phyloP scores from a whole-genome alignment of 1,140 invertebrate species.

The Rhynchophorus ferrugineus region DNA sequence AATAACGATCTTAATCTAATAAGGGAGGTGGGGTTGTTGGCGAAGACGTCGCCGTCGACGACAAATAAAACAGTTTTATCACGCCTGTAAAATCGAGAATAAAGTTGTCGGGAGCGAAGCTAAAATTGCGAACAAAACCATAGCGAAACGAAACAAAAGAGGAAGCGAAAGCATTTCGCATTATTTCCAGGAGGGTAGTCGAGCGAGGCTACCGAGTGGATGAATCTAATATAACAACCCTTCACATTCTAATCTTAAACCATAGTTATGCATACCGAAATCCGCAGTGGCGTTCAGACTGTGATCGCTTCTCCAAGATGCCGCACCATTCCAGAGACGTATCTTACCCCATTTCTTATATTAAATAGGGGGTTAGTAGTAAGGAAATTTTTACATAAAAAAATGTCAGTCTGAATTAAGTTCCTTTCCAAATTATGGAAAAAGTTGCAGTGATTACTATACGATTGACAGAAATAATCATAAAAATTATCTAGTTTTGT shows the following conservation, averaged over 20 bases:
- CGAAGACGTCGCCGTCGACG: too few relatives aligned
- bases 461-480: too few relatives aligned
- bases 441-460: too few relatives aligned
- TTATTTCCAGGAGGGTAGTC: slow-evolving; percentile 35
- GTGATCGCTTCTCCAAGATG: slow-evolving; percentile 14
- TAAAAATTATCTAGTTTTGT: too few relatives aligned
- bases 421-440: too few relatives aligned
- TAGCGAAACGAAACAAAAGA: slow-evolving; percentile 26
- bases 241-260: slow-evolving; percentile 37
- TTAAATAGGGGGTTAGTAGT: too few relatives aligned
- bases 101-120: slow-evolving; percentile 22
- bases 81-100: slow-evolving; percentile 15
- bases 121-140: slow-evolving; percentile 23
- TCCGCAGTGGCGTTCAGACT: slow-evolving; percentile 26
- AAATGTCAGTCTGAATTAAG: too few relatives aligned
- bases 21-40: too few relatives aligned
- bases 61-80: slow-evolving; percentile 9
- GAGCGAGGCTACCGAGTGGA: slow-evolving; percentile 32
- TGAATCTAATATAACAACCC: slow-evolving; percentile 36
- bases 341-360: too few relatives aligned
- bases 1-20: too few relatives aligned
- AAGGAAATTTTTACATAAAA: too few relatives aligned
- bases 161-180: slow-evolving; percentile 32
- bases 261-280: slow-evolving; percentile 37
- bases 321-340: neutral